Evolutionary conservation across 2,113 vertebrate genomes (phyloP).

Genomic region (Passer montanus): DNA sequence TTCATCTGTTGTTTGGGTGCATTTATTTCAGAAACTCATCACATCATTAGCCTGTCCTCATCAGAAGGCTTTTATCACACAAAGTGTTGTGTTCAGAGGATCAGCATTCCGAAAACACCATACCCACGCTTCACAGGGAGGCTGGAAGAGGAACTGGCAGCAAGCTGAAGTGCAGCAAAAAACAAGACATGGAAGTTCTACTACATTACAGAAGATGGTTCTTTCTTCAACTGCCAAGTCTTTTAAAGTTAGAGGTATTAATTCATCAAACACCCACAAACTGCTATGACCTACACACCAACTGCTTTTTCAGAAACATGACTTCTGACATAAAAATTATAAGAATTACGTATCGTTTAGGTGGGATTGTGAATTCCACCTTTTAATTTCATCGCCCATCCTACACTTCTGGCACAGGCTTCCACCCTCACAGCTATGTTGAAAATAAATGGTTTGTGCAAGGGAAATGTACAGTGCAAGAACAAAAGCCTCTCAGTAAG

Average conservation of each 20-base stretch:
- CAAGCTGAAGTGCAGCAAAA: neutral
- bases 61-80: neutral
- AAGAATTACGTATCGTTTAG: neutral
- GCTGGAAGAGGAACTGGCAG: neutral
- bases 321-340: neutral
- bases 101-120: neutral
- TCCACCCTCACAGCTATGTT: neutral
- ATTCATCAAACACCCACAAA: neutral
- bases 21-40: neutral
- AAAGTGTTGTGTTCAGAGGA: neutral
- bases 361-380: neutral
- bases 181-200: neutral
- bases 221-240: neutral
- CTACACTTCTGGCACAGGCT: neutral
- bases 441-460: neutral
- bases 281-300: neutral
- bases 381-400: neutral
- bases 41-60: neutral
- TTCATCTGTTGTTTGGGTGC: conserved; percentile 19
- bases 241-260: neutral
- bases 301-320: neutral
- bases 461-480: neutral
- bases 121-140: neutral
- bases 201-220: neutral
- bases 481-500: neutral